Percentiles rank a stretch among this genome's conserved stretches.
Conservation (phyloP, 2,797 vertebrate species). For the Anolis apletophallus region DNA sequence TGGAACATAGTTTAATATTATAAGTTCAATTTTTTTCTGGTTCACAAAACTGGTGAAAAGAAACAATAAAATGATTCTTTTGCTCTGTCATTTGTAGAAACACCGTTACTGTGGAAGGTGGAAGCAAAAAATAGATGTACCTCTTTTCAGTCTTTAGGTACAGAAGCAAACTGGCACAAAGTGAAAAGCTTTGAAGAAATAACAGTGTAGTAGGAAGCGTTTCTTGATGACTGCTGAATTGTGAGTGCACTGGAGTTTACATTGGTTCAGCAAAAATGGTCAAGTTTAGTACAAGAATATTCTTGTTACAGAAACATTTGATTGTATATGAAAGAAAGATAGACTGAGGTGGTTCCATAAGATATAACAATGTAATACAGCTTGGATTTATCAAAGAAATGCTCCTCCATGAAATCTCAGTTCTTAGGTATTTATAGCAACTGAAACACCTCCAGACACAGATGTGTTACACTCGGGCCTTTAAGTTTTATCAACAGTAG, state of each 20-base stretch:
- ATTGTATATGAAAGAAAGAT: not conserved
- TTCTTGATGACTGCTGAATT: not conserved
- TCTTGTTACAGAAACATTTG: not conserved
- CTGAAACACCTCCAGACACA: too few relatives aligned
- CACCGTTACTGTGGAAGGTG: not conserved
- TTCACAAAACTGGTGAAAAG: not conserved
- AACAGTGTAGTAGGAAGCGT: not conserved
- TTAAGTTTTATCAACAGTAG: too few relatives aligned
- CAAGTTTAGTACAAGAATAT: not conserved
- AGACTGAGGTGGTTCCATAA: not conserved
- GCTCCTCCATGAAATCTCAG: too few relatives aligned
- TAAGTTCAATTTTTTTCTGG: not conserved
- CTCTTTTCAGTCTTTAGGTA: not conserved
- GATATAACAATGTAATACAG: not conserved
- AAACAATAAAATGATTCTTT: not conserved
- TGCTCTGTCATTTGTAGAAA: not conserved
- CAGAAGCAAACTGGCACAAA: not conserved
- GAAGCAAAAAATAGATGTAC: not conserved
- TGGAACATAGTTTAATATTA: conserved; percentile 28
- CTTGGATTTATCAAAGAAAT: not conserved
- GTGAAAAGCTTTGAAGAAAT: not conserved
- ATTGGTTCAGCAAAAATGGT: not conserved
- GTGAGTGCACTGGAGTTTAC: not conserved
- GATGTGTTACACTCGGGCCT: too few relatives aligned
- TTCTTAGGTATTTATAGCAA: too few relatives aligned